Evolutionary conservation across 2,888 invertebrate genomes (phyloP).

Genomic region (Hesperia comma): DNA sequence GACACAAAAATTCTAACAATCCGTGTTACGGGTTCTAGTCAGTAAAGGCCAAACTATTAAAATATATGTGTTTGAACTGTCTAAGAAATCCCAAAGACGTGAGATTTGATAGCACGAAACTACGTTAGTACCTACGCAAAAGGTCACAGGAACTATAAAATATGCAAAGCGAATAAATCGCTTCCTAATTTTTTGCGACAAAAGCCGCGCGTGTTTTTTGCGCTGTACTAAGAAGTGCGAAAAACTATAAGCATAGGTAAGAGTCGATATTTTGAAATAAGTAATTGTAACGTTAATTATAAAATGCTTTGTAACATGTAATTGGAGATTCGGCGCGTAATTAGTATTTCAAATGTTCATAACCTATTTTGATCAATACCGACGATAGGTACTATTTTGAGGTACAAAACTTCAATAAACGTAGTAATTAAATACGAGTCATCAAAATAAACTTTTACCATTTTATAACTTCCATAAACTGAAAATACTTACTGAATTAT

Average conservation of each 20-base stretch:
- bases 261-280: background rate
- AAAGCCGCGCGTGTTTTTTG: too few relatives aligned
- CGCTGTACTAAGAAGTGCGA: too few relatives aligned
- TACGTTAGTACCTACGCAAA: slow-evolving; percentile 11
- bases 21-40: too few relatives aligned
- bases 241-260: background rate
- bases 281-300: background rate
- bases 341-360: slow-evolving; percentile 10
- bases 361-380: slow-evolving; percentile 13
- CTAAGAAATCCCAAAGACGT: background rate
- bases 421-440: background rate
- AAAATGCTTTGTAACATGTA: background rate
- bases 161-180: slow-evolving; percentile 35
- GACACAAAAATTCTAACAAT: too few relatives aligned
- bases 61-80: too few relatives aligned
- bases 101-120: background rate
- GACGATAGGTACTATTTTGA: background rate
- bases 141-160: slow-evolving; percentile 28
- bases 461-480: background rate
- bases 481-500: slow-evolving; percentile 1
- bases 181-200: slow-evolving; percentile 37
- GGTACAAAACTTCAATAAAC: background rate
- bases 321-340: slow-evolving; percentile 25
- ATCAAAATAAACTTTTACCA: background rate
- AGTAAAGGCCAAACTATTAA: too few relatives aligned